Evolutionary conservation across 64 coral and sea anemone genomes (phyloP), one percentile per base, ranked within the genome.

Genomic region (Orbicella faveolata): DNA sequence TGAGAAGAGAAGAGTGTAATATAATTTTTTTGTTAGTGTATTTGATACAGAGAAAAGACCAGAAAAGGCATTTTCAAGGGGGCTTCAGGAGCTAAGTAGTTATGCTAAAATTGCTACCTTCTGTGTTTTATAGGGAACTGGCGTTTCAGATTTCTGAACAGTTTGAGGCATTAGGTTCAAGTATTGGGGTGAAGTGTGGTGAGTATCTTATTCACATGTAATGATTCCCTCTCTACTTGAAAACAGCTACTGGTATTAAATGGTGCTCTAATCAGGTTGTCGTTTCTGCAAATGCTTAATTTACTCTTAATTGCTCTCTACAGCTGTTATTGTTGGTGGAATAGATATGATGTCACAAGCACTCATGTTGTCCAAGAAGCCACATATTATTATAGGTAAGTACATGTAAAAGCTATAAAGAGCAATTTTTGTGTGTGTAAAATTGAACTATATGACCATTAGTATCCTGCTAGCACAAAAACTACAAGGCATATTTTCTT

Each of bases 141-240:
- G 97, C 97, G 57, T 99, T 99, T 84, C 97, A 99, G 69, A 99
- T 99, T 94, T 99, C 97, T 26, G 97, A 99, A 77, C 97, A 99
- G 83, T 91, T 95, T 91, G 97, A 99, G 76, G 94, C 97, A 41
- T 86, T 99, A 36, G 97, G 97, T 35, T 89, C 97, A 79, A 79
- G 79, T 64, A 99, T 99, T 51, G 94, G 97, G 55, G 94, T 99
- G 2, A 99, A 99, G 35, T 95, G 97, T 91, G 97, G 97, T 99
- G 89, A 89, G 84, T 26, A 20, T 34, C 9, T 36, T 14, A 26
- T 20, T 25, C n/a, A 6, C 44, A 48, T 48, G 44, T 48, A 48
- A 48, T 48, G 44, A 48, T 48, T 6, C 5, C 44, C 44, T 48
- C 44, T 48, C 44, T 67, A 26, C 19, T 69, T 69, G 3, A 69